Base-by-base conservation (phyloP, 1,140 invertebrate species). In the Drosophila equinoxialis region DNA sequence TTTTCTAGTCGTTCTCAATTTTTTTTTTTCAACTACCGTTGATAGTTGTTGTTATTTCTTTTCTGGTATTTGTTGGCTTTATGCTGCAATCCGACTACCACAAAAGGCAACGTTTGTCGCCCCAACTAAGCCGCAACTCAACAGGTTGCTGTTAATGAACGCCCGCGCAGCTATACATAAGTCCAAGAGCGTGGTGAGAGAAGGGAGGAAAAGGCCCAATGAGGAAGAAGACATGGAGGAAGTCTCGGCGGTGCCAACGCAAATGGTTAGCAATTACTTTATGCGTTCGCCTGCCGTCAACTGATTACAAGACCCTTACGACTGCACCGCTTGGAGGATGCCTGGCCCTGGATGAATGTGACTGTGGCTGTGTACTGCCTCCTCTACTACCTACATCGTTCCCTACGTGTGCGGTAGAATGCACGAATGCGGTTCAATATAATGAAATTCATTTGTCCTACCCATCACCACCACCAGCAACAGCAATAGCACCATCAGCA, bases 211-310 rank as follows among this genome's bases (percentile, higher is more conserved):
- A 11, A 4, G n/a, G 8, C 10, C 23, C 35, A 64, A 41, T 61
- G 72, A 42, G 23, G 39, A 14, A 39, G 14, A 30, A 13, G 37
- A 39, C 11, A 39, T 17, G 57, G 35, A 76, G 70, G 65, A 61
- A 74, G 80, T 79, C 69, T 61, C 77, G 68, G 80, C 77, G 79
- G 83, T 87, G 83, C 83, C 83, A 87, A 86, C 83, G 83, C 83
- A 86, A 86, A 86, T 86, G 83, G 83, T 86, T 86, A 79, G 83
- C 84, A 87, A 87, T 87, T 87, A 87, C 83, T 87, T 87, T 89
- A 87, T 87, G 83, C 79, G 83, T 89, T 87, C 76, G 84, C 83
- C 78, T 89, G 84, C 83, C 45, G 45, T 51, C 84, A 87, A 89
- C 83, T 87, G 83, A 87, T 87, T 87, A 87, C 83, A 87, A 87